Base-by-base conservation (phyloP, 2,888 invertebrate genomes). In the Boloria selene region DNA sequence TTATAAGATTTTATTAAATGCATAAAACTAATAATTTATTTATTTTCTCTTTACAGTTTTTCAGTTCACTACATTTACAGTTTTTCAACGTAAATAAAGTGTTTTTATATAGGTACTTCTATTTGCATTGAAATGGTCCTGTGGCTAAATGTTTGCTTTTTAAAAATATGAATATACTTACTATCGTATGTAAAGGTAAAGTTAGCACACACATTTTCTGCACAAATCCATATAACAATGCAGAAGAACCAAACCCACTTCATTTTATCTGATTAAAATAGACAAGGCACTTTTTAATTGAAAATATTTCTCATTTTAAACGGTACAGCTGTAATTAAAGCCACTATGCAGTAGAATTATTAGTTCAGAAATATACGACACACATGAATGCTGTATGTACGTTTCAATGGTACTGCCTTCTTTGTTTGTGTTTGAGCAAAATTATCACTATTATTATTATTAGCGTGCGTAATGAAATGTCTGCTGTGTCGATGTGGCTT, bases 121-220 rank as follows among this genome's bases (percentile, higher is more conserved):
- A 6, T 6, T 31, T 5, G 6, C 6, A 31, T 31, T 6, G 6
- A 31, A 31, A 31, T 31, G 4, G 6, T 7, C 10, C 10, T 38
- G 31, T 10, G 2, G 7, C 10, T 22, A 38, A 38, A 38, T 10
- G 0, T n/a, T 26, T 7, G 13, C 0, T 38, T 44, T 4, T 14
- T 4, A 31, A 31, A 18, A 45, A 4, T 13, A 51, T 6, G 10
- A 31, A 13, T 38, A 22, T 13, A 77, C 82, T 77, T 70, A 82
- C 83, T 81, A 17, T 76, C 68, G 70, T 77, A 80, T 0, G 79
- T 79, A 65, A 81, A 82, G n/a, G 75, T 79, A 50, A 74, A 78
- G 71, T 79, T 79, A 31, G 62, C 72, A 13, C 38, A 62, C 18
- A 56, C 56, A 10, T 65, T 63, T 18, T 56, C 51, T 26, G 38